These are phyloP conservation scores for Apodemus speciosus DNA, from an alignment of 2,113 vertebrate genomes.

Conservation along the genomic window DNA sequence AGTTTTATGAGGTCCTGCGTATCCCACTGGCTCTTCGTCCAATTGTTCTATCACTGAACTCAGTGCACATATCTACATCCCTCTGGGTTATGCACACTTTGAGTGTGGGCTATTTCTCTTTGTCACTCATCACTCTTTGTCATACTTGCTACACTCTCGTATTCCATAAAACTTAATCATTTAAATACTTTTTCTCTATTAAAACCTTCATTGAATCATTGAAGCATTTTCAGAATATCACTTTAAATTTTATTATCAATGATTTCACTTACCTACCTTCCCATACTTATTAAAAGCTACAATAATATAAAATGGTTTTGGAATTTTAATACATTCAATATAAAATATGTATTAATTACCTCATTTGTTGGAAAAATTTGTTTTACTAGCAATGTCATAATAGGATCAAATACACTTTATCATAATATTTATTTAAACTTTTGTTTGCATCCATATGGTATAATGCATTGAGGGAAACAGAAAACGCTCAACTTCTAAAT, in stretches of 20 bases:
- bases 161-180: background rate
- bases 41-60: background rate
- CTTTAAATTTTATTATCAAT: constrained; percentile 23
- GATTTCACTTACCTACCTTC: background rate
- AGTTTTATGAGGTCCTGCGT: background rate
- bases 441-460: constrained; percentile 5
- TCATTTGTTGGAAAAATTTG: constrained; percentile 19
- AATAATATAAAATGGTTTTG: background rate
- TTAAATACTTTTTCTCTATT: background rate
- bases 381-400: constrained; percentile 18
- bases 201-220: constrained; percentile 27
- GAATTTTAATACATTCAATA: background rate
- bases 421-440: constrained; percentile 24
- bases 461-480: constrained; percentile 9
- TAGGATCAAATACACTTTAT: background rate
- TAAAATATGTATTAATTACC: background rate
- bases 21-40: background rate
- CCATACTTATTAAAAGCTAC: constrained; percentile 1
- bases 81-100: background rate
- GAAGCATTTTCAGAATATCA: constrained; percentile 20
- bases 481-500: constrained; percentile 33
- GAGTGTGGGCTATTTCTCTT: background rate
- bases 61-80: background rate
- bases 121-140: background rate
- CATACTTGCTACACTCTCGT: background rate